Base-by-base conservation (phyloP, 2,888 invertebrate species). In the Archaeoteleia sp. region DNA sequence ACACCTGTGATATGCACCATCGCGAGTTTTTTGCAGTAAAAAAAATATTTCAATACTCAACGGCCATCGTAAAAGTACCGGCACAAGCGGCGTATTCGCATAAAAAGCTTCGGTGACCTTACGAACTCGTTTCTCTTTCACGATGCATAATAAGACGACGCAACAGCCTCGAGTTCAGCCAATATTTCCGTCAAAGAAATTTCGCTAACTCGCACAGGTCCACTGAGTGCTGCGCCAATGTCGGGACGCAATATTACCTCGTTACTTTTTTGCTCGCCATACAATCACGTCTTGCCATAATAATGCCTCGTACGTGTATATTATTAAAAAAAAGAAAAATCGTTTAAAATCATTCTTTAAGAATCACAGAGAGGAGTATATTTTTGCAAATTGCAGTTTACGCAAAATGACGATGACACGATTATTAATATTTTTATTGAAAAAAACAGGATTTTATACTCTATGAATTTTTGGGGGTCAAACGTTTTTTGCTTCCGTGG, bases 251-350 rank as follows among this genome's bases (percentile, higher is more conserved):
- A 70, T 73, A 77, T 78, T 79, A 77, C 76, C 78, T 79, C 76
- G 79, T 78, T 80, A 80, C 78, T 78, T 79, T 81, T 80, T 79
- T 80, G 76, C 75, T 54, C 74, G 74, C 71, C 70, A 69, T 74
- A 77, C 77, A 79, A 81, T 81, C 80, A 79, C 78, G 76, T 75
- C 72, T 73, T 70, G 74, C 73, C 76, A 73, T 76, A 77, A 75
- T 78, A 68, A 76, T 77, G 73, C 73, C 67, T 61, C 72, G 73
- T 69, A 58, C 71, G 74, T 71, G 74, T 75, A 72, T 74, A 74
- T 78, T 77, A 76, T 78, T 77, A 74, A 12, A 40, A 23, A 8
- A 40, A 9, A 37, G 23, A 15, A 40, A 10, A 40, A 17, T 20
- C 23, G 20, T 29, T 43, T 43, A 43, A 14, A 29, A 29, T 43